Conservation (phyloP, 1,140 invertebrate species). For the Varroa destructor region DNA sequence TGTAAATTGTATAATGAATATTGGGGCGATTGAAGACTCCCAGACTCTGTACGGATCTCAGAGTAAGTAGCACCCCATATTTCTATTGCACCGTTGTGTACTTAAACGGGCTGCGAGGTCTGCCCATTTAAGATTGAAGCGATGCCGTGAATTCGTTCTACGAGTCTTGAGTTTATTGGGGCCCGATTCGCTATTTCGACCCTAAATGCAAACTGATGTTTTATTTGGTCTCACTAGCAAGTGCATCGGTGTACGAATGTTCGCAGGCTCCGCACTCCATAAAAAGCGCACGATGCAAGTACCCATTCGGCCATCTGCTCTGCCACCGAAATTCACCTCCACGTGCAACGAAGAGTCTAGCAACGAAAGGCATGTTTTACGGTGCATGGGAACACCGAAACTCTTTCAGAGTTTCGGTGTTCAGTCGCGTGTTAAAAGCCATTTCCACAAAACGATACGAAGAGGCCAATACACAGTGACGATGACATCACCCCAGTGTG, state of each 20-base stretch:
- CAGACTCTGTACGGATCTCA: background rate
- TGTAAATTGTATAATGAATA: background rate
- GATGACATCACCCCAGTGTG: conserved; percentile 2
- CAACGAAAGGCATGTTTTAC: too few relatives aligned
- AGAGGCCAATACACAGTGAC: conserved; percentile 1
- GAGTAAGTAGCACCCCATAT: conserved; percentile 6
- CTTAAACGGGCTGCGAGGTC: background rate
- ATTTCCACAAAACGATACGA: background rate
- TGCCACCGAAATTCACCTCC: too few relatives aligned
- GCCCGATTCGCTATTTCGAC: too few relatives aligned
- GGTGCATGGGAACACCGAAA: too few relatives aligned
- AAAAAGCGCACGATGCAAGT: background rate
- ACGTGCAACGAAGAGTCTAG: too few relatives aligned
- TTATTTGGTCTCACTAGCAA: too few relatives aligned
- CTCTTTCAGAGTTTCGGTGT: too few relatives aligned
- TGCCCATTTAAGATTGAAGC: conserved; percentile 8
- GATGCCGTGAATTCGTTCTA: background rate
- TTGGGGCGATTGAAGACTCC: conserved; percentile 11
- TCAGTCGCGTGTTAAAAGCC: too few relatives aligned
- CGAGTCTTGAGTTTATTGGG: too few relatives aligned
- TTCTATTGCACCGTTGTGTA: conserved; percentile 22
- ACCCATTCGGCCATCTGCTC: background rate
- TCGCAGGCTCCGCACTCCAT: conserved; percentile 3
- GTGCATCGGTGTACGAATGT: background rate
- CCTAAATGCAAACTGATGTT: too few relatives aligned